Conservation (phyloP, 2,113 vertebrate genomes). For the Hemibagrus wyckioides region DNA sequence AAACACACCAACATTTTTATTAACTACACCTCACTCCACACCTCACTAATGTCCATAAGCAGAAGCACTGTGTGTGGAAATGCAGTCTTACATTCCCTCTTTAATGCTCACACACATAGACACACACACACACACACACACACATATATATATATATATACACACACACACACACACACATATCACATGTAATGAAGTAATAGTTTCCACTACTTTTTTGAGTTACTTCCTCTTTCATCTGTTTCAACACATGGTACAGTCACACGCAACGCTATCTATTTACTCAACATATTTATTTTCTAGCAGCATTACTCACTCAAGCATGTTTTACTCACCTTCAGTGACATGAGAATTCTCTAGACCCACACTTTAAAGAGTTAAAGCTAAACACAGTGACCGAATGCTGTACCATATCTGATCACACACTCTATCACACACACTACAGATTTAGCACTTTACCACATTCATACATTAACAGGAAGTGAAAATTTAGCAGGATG, state of each 20-base stretch:
- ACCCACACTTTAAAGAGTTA: background rate
- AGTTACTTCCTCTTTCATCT: background rate
- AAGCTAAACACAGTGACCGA: background rate
- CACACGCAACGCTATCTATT: background rate
- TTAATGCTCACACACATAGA: too few relatives aligned
- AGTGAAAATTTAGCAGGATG: background rate
- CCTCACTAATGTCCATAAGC: background rate
- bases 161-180: background rate
- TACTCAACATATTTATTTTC: background rate
- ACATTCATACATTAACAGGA: too few relatives aligned
- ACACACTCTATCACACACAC: background rate
- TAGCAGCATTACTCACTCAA: background rate
- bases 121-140: too few relatives aligned
- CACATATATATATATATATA: background rate
- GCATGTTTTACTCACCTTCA: background rate
- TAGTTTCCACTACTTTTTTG: background rate
- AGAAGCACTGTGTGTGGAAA: background rate
- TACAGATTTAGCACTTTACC: too few relatives aligned
- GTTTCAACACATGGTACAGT: background rate
- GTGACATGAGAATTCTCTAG: constrained; percentile 5
- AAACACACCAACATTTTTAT: background rate
- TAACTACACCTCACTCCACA: background rate
- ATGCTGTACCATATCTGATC: background rate
- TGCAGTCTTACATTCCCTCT: background rate
- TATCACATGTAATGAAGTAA: background rate